Evolutionary conservation across 2,888 invertebrate genomes (phyloP).

Genomic region (Papilio gigon): DNA sequence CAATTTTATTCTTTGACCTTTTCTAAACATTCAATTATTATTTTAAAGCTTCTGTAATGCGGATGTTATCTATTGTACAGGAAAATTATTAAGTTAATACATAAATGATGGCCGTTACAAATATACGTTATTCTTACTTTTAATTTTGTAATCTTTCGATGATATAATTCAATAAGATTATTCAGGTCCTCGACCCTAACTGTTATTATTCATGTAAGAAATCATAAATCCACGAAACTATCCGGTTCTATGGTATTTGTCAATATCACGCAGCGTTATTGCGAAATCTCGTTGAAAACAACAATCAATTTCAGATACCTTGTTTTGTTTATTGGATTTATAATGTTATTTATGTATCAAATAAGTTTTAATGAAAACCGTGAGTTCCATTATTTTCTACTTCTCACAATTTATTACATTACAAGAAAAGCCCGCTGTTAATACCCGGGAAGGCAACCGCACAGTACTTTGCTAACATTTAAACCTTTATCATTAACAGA

Average conservation of each 20-base stretch:
- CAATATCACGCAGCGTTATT: conserved; percentile 5
- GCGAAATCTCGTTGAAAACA: neutral
- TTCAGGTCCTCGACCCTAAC: conserved; percentile 37
- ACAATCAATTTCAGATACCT: neutral
- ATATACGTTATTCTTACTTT: neutral
- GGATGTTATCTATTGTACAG: neutral
- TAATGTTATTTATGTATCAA: neutral
- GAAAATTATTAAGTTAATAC: neutral
- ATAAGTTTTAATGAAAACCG: no score
- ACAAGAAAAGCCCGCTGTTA: neutral
- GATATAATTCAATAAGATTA: neutral
- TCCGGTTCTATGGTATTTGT: conserved; percentile 25
- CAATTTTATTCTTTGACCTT: conserved; percentile 9
- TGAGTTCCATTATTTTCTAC: neutral
- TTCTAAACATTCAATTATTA: neutral
- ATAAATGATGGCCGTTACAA: neutral
- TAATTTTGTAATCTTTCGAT: neutral
- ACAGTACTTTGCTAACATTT: neutral
- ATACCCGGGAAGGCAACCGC: no score
- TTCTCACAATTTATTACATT: neutral
- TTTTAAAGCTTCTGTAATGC: neutral
- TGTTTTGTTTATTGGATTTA: no score
- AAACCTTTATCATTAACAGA: conserved; percentile 56
- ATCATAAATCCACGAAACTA: conserved; percentile 17
- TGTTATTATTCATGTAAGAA: conserved; percentile 12